These are phyloP conservation scores for Labroides dimidiatus DNA, from an alignment of 2,797 vertebrate genomes.

Conservation along the genomic window DNA sequence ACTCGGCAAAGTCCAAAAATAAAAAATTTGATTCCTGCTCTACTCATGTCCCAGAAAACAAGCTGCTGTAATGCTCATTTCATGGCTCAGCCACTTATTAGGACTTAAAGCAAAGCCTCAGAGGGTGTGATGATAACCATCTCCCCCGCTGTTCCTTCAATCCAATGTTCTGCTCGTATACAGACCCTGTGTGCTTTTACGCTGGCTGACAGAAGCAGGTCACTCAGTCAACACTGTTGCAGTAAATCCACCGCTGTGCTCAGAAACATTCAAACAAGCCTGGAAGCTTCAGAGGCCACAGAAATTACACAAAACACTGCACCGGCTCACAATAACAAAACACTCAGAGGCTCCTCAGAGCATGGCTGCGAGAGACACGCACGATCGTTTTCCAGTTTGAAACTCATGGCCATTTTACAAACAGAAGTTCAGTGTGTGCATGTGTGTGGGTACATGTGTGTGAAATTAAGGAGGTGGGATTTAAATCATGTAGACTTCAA, in stretches of 20 bases:
- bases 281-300: constrained; percentile 28
- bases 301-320: constrained; percentile 35
- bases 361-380: constrained; percentile 22
- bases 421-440: constrained; percentile 6
- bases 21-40: constrained; percentile 41
- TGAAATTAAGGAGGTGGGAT: background rate
- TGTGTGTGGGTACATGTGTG: constrained; percentile 4
- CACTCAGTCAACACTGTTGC: constrained; percentile 63
- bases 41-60: constrained; percentile 53
- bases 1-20: constrained; percentile 61
- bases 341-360: constrained; percentile 32
- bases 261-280: constrained; percentile 54
- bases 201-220: constrained; percentile 76
- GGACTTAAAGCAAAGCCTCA: constrained; percentile 49
- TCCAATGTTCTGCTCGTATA: constrained; percentile 44
- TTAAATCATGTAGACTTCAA: constrained; percentile 15
- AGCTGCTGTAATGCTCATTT: constrained; percentile 60
- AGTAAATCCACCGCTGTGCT: constrained; percentile 38
- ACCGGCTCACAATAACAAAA: constrained; percentile 28
- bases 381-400: constrained; percentile 21
- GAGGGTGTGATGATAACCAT: constrained; percentile 56
- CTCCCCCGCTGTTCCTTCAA: constrained; percentile 43
- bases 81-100: constrained; percentile 54
- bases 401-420: constrained; percentile 15
- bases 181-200: constrained; percentile 48